Evolutionary conservation across 1,140 invertebrate species (phyloP).

Genomic region (Pseudomyrmex sp.): DNA sequence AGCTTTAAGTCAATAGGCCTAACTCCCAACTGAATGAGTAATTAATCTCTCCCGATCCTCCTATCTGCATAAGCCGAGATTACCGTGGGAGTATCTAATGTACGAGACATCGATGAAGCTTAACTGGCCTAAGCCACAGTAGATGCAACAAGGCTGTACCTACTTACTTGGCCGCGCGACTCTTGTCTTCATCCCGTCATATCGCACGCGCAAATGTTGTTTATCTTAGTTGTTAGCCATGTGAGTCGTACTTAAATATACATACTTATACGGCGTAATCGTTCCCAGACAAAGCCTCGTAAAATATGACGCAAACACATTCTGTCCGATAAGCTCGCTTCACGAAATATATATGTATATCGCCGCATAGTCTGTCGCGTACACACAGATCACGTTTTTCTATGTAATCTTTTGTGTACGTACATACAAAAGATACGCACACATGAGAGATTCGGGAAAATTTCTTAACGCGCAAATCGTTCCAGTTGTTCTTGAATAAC

Average conservation of each 20-base stretch:
- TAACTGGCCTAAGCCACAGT: slow-evolving; percentile 67
- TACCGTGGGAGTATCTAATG: slow-evolving; percentile 70
- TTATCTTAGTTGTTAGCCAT: slow-evolving; percentile 2
- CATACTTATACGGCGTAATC: slow-evolving; percentile 41
- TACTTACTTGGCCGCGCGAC: slow-evolving; percentile 23
- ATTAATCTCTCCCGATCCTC: slow-evolving; percentile 75
- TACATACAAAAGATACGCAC: not conserved
- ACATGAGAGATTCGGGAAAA: no score
- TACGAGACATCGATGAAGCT: slow-evolving; percentile 75
- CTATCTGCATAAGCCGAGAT: slow-evolving; percentile 77
- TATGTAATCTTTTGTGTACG: not conserved
- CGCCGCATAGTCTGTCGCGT: not conserved
- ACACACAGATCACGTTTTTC: not conserved
- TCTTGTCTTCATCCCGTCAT: not conserved
- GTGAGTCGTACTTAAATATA: slow-evolving; percentile 22
- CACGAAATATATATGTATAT: not conserved
- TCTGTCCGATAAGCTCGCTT: slow-evolving; percentile 28
- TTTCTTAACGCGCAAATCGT: not conserved
- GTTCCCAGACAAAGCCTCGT: not conserved
- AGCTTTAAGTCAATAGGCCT: slow-evolving; percentile 71
- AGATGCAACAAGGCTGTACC: slow-evolving; percentile 65
- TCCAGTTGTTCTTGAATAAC: not conserved
- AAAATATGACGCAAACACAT: slow-evolving; percentile 10
- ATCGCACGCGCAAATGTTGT: slow-evolving; percentile 7
- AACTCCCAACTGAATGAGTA: slow-evolving; percentile 71